These are phyloP conservation scores for Mormyrus hasselquistii DNA, from an alignment of 2,797 vertebrate species.

Conservation along the genomic window DNA sequence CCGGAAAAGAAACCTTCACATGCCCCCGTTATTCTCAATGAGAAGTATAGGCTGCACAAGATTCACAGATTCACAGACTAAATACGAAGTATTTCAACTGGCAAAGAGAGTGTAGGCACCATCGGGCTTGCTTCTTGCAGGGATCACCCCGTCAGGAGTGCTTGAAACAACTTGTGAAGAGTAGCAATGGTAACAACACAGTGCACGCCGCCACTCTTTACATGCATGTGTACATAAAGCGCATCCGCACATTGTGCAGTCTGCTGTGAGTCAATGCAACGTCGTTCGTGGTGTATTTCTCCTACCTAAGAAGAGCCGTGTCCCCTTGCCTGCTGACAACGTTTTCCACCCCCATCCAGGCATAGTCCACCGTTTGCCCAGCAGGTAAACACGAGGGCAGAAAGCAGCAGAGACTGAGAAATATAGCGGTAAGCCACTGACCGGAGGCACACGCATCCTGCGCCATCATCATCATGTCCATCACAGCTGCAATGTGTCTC, in stretches of 20 bases:
- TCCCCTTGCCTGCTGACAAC: conserved; percentile 95
- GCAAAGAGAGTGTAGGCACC: not conserved
- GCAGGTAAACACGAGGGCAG: conserved; percentile 85
- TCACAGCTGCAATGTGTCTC: conserved; percentile 63
- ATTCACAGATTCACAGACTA: not conserved
- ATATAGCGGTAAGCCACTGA: conserved; percentile 85
- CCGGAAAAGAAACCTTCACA: not conserved
- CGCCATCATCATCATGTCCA: conserved; percentile 91
- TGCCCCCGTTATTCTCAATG: not conserved
- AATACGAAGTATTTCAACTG: not conserved
- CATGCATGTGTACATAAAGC: not conserved
- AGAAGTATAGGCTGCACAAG: not conserved
- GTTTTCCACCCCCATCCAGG: conserved; percentile 75
- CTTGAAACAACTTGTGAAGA: conserved; percentile 17
- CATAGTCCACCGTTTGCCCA: conserved; percentile 86
- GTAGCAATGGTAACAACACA: not conserved
- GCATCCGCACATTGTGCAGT: not conserved
- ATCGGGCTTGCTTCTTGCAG: not conserved
- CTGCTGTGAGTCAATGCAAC: conserved; percentile 30
- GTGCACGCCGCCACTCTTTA: conserved; percentile 3
- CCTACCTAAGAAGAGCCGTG: conserved; percentile 90
- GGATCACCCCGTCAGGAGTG: conserved; percentile 30
- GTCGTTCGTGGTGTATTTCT: conserved; percentile 41
- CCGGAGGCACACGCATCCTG: conserved; percentile 89
- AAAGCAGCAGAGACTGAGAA: conserved; percentile 90